A percentile compares a stretch with the other conserved stretches of the same genome.
Evolutionary conservation across 1,140 invertebrate genomes (phyloP).

Genomic region (Leptestheria dahalacensis): DNA sequence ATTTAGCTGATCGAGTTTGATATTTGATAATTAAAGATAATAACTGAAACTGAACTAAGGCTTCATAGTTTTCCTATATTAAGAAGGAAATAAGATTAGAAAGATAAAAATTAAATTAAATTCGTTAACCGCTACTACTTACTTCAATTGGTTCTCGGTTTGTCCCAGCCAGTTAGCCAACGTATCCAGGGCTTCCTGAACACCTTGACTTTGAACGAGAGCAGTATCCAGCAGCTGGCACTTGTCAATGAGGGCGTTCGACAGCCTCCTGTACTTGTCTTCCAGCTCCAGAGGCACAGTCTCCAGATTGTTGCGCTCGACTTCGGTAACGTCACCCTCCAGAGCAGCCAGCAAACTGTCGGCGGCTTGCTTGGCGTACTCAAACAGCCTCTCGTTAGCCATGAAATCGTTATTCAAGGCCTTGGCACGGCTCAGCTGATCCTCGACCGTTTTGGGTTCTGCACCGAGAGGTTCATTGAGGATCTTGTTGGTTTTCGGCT

Average conservation of each 20-base stretch:
- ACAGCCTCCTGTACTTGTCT: conserved; percentile 57
- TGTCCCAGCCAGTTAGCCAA: conserved; percentile 69
- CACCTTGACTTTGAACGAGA: conserved; percentile 80
- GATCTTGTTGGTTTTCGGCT: conserved; percentile 51
- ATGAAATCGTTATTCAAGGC: conserved; percentile 72
- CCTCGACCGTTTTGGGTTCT: conserved; percentile 71
- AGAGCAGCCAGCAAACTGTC: conserved; percentile 53
- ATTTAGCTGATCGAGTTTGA: no score
- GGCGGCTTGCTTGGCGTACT: conserved; percentile 54
- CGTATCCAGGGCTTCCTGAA: conserved; percentile 78
- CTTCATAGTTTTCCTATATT: no score
- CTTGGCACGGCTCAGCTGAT: conserved; percentile 71
- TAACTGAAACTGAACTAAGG: no score
- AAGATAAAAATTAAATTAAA: no score
- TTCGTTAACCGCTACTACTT: conserved; percentile 27
- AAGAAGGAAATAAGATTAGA: no score
- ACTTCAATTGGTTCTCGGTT: conserved; percentile 67
- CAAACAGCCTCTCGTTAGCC: conserved; percentile 65
- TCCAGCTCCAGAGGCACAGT: conserved; percentile 58
- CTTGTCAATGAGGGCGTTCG: conserved; percentile 51
- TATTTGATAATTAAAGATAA: no score
- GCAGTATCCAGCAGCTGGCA: conserved; percentile 74
- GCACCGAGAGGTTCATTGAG: conserved; percentile 42
- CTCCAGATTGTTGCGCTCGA: conserved; percentile 59
- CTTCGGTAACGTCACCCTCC: conserved; percentile 59